These are phyloP conservation scores for Aleiodes sp. DNA, from an alignment of 1,140 invertebrate genomes.

Conservation along the genomic window DNA sequence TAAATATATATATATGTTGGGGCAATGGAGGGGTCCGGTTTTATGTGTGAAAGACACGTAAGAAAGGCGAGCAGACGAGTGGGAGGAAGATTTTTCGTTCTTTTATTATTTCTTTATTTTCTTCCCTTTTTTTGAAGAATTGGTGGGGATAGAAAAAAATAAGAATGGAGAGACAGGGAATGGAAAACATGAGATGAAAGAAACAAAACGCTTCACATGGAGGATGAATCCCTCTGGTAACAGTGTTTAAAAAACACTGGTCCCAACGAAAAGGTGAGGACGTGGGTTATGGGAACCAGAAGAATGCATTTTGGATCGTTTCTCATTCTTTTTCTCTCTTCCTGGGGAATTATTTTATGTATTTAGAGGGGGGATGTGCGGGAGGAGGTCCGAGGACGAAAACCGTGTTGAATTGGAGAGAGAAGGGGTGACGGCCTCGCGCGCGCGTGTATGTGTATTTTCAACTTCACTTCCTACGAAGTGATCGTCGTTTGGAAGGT, in stretches of 20 bases:
- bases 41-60: slow-evolving; percentile 16
- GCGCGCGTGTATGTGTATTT: background rate
- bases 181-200: background rate
- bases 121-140: background rate
- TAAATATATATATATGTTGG: too few species aligned
- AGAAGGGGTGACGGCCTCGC: slow-evolving; percentile 11
- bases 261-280: slow-evolving; percentile 15
- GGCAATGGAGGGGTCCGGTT: slow-evolving; percentile 7
- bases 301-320: background rate
- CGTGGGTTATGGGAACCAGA: slow-evolving; percentile 16
- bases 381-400: background rate
- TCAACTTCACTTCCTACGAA: slow-evolving; percentile 8
- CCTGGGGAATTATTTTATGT: too few species aligned
- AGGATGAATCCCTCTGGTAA: background rate
- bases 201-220: slow-evolving; percentile 4
- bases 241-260: slow-evolving; percentile 21
- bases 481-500: slow-evolving; percentile 23
- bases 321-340: too few species aligned
- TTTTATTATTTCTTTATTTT: background rate
- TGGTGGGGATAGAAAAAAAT: slow-evolving; percentile 7
- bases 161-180: background rate
- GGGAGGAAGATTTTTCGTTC: slow-evolving; percentile 18
- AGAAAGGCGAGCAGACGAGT: slow-evolving; percentile 14
- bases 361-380: too few species aligned
- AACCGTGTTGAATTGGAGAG: background rate